Conservation (phyloP, 2,113 vertebrate species). For the Harpagus bidentatus region DNA sequence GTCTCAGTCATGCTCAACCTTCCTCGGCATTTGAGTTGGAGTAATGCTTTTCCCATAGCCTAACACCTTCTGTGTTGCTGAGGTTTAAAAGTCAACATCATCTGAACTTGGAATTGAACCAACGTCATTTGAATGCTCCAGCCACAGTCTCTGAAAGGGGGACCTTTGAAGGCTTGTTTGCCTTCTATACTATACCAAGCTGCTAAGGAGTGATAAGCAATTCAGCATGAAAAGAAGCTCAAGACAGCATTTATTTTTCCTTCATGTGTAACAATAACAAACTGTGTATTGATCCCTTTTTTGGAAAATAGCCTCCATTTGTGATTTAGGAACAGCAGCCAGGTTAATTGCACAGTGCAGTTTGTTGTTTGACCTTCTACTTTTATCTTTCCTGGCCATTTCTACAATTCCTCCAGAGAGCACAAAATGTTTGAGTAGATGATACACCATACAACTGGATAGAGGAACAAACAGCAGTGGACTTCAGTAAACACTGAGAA, state of each 20-base stretch:
- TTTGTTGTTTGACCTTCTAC: slow-evolving; percentile 25
- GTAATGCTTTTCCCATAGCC: background rate
- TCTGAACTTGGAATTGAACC: background rate
- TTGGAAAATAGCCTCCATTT: background rate
- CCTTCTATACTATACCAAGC: background rate
- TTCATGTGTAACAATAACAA: background rate
- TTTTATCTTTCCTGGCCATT: background rate
- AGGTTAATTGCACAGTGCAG: background rate
- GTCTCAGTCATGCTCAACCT: background rate
- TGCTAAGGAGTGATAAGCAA: slow-evolving; percentile 53
- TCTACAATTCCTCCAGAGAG: background rate
- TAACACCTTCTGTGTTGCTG: background rate
- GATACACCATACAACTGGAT: background rate
- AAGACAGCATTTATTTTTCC: slow-evolving; percentile 13
- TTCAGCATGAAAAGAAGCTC: slow-evolving; percentile 9
- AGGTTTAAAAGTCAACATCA: background rate
- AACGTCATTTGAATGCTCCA: background rate
- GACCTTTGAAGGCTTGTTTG: background rate
- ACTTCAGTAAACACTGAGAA: background rate
- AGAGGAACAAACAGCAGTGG: background rate
- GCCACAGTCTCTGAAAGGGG: background rate
- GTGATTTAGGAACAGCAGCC: background rate
- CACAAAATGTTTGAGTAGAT: background rate
- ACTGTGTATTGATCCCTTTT: background rate
- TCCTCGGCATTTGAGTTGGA: background rate